Base-by-base conservation (phyloP, 2,888 invertebrate species). In the Heteromyza rotundicornis region DNA sequence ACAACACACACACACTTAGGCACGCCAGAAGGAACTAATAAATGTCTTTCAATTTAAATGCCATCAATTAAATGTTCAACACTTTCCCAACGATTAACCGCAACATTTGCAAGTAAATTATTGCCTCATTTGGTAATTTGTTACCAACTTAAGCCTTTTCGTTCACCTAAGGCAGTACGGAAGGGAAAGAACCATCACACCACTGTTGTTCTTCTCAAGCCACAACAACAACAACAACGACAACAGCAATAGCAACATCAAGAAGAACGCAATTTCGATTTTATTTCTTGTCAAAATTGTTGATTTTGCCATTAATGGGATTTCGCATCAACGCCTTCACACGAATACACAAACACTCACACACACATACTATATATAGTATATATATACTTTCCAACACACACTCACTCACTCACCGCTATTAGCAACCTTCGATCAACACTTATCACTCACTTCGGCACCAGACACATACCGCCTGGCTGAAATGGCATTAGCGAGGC, bases 201-300 rank as follows among this genome's bases (percentile, higher is more conserved):
- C 40, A 8, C 32, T n/a, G 14, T n/a, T 40, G 10, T 14, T 2
- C 53, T 17, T 32, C 10, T 19, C 17, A 1, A 17, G 14, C 5
- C 23, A 24, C 57, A 47, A 50, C n/a, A n/a, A n/a, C n/a, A n/a
- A n/a, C n/a, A n/a, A n/a, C n/a, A n/a, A n/a, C n/a, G n/a, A n/a
- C n/a, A n/a, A n/a, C n/a, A n/a, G n/a, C n/a, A n/a, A n/a, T n/a
- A n/a, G n/a, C n/a, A n/a, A n/a, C n/a, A n/a, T n/a, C n/a, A n/a
- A n/a, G n/a, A n/a, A n/a, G n/a, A n/a, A n/a, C n/a, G n/a, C n/a
- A n/a, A n/a, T n/a, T n/a, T 62, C 68, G 75, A 72, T 74, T 74
- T 70, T 71, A 68, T 72, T 75, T 73, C 71, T 75, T 75, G 74
- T 74, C 71, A 73, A 76, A 74, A 75, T 75, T 72, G 73, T 74